Conservation (phyloP, 2,113 vertebrate species). For the Thamnaconus septentrionalis region DNA sequence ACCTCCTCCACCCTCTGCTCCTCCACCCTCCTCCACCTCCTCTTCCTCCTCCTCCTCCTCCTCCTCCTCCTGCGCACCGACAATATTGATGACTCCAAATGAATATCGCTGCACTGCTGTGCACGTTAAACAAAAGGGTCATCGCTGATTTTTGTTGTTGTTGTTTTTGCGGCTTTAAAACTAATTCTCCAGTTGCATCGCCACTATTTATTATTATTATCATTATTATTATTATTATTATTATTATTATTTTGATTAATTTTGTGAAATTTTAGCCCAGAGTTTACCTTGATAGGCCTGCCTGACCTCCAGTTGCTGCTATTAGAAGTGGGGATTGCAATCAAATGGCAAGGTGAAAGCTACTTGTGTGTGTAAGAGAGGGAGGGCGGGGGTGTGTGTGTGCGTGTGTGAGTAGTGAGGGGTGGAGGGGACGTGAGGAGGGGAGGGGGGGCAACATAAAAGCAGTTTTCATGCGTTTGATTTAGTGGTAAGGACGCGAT, state of each 20-base stretch:
- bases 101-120: constrained; percentile 53
- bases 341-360: constrained; percentile 60
- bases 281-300: background rate
- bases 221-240: background rate
- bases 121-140: constrained; percentile 57
- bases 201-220: constrained; percentile 21
- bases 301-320: constrained; percentile 47
- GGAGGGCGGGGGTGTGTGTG: too few relatives aligned
- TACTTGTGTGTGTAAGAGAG: constrained; percentile 14
- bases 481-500: constrained; percentile 69
- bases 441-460: constrained; percentile 46
- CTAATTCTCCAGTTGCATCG: constrained; percentile 33
- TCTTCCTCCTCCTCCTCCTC: constrained; percentile 1
- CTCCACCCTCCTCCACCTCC: constrained; percentile 43
- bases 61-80: constrained; percentile 7
- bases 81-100: constrained; percentile 42
- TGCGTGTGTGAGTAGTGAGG: too few relatives aligned
- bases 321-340: constrained; percentile 57
- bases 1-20: constrained; percentile 41
- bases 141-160: background rate
- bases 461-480: constrained; percentile 57
- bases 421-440: too few relatives aligned
- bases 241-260: constrained; percentile 19
- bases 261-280: too few relatives aligned
- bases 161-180: constrained; percentile 32